Base-by-base conservation (phyloP, 2,888 invertebrate species). In the Reticulitermes lucifugus region DNA sequence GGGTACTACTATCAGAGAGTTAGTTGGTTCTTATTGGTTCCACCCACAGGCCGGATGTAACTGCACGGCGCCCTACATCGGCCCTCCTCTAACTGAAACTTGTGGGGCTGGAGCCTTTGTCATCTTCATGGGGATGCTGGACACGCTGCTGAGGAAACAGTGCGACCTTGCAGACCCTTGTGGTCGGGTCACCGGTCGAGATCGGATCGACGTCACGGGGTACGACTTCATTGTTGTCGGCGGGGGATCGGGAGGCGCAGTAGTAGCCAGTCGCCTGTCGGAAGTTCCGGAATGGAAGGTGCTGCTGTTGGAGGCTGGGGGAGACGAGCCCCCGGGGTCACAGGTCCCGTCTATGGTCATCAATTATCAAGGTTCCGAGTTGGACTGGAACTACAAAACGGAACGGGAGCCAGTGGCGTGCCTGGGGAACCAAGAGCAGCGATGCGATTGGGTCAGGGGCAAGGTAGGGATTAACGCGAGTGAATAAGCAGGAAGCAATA, bases 141-240 rank as follows among this genome's bases (percentile, higher is more conserved):
- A 87, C 80, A 59, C 70, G 35, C 86, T 85, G 84, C 75, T 87
- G 73, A 75, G 84, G 14, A 65, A 71, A 22, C 86, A 86, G 83
- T 87, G 87, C 43, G 86, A 87, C 86, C 43, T 87, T 21, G 81
- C 82, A 14, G 87, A 87, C 77, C 86, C 86, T 10, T 87, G 87
- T 73, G 81, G 83, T 43, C 79, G 87, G 7, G 84, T 87, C n/a
- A n/a, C 18, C 5, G 51, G 51, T 25, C 35, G 55, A 7, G 35
- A 51, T 18, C 12, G 25, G 35, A 80, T 43, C 35, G 55, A 46
- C 22, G 29, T 25, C 91, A 93, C 14, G 92, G 60, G 92, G 80
- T 97, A 97, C 88, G 97, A 97, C 90, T 97, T 96, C 88, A 93
- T 97, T 10, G 93, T 97, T 84, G 92, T 97, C 3, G 97, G 97